Base-by-base conservation (phyloP, 2,797 vertebrate genomes). In the Myotis vivesi region DNA sequence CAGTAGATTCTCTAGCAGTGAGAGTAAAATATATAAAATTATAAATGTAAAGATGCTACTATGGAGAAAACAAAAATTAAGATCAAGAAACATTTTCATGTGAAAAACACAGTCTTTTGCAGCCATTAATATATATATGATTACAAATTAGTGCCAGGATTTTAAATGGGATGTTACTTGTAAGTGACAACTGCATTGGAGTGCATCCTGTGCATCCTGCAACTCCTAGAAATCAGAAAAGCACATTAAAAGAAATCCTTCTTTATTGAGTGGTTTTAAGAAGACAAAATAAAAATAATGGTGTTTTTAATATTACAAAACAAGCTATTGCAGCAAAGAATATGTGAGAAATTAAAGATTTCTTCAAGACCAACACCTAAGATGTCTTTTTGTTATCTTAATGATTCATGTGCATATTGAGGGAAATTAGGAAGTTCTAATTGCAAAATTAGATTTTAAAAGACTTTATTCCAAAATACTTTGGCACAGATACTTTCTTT, bases 381-480 rank as follows among this genome's bases (percentile, higher is more conserved):
- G 57, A 36, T 59, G 12, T 30, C 8, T 68, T 88, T 84, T 90
- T 62, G 33, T 91, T 11, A 41, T 77, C 41, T 85, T 94, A 91
- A 59, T 57, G 41, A 68, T 86, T 57, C 23, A 44, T 75, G 6
- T 3, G 15, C 69, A 81, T 77, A 91, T 94, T 44, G 55, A 91
- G 3, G 38, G 11, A 88, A 92, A 84, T 71, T 86, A 69, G 44
- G 55, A 89, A 83, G 25, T 77, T 76, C 49, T 87, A 44, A 75
- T 36, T 33, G 46, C 51, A 94, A 84, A 95, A 81, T 79, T 30
- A 64, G 77, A 66, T 62, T 93, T 91, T 76, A 68, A 84, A 88
- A 76, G 22, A 38, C 5, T 88, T 95, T 94, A 36, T 80, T 87
- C 23, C 83, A 85, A 66, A 28, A 62, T 89, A 33, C 11, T 76